phyloP scores from a whole-genome alignment of 1,140 invertebrate genomes.

The Lithobius niger region DNA sequence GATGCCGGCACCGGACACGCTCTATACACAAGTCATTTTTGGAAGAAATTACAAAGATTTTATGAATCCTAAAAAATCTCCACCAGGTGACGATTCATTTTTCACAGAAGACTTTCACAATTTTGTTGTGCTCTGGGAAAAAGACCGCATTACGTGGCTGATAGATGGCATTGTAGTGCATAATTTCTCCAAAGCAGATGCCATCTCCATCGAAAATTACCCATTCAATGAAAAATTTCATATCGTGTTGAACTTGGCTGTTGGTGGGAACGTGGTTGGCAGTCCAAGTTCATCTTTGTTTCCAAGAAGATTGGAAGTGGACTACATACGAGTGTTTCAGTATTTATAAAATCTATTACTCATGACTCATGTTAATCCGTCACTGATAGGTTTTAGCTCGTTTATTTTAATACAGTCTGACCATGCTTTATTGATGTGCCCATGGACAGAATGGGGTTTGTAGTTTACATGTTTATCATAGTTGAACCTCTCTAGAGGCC shows the following conservation, averaged over 20 bases:
- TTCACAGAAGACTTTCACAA: background rate
- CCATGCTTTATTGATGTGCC: too few species aligned
- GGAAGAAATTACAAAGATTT: background rate
- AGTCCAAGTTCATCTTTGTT: background rate
- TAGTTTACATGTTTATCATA: too few species aligned
- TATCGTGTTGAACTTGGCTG: background rate
- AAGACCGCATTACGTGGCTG: background rate
- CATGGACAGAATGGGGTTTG: too few species aligned
- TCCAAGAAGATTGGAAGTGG: background rate
- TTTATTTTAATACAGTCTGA: too few species aligned
- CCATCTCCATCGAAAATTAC: background rate
- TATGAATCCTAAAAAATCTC: background rate
- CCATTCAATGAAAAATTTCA: slow-evolving; percentile 7
- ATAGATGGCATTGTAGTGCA: background rate
- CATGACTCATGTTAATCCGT: too few species aligned
- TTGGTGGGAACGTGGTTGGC: background rate
- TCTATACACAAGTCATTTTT: background rate
- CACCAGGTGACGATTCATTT: background rate
- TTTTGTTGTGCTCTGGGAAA: background rate
- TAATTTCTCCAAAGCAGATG: background rate
- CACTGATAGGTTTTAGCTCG: too few species aligned
- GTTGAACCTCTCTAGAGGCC: too few species aligned
- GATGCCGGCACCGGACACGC: background rate
- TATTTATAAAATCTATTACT: too few species aligned
- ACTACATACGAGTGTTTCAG: slow-evolving; percentile 1